Percentiles rank a stretch among this genome's conserved stretches.
Evolutionary conservation across 2,888 invertebrate species (phyloP).

Genomic region (Crepidodera aurea): DNA sequence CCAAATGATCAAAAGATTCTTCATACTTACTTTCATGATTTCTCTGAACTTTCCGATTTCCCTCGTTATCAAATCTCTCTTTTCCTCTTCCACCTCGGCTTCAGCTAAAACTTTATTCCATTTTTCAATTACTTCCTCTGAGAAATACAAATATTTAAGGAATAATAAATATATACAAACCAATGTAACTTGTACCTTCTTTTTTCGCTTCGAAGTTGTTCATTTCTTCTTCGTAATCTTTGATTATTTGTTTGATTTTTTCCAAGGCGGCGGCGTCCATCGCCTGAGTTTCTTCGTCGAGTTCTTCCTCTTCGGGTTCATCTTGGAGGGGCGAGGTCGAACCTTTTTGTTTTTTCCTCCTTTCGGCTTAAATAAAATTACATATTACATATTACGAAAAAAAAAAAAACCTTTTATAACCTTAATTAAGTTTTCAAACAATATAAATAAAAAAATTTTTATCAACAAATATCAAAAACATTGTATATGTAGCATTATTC

Average conservation of each 20-base stretch:
- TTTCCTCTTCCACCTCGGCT: slow-evolving; percentile 94
- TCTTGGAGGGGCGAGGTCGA: slow-evolving; percentile 70
- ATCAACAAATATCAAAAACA: no score
- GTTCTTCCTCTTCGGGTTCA: slow-evolving; percentile 66
- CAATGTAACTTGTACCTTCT: slow-evolving; percentile 62
- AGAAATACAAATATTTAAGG: slow-evolving; percentile 37
- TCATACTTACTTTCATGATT: slow-evolving; percentile 87
- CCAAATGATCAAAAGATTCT: not conserved
- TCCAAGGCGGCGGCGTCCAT: slow-evolving; percentile 79
- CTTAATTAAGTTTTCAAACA: no score
- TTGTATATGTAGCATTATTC: no score
- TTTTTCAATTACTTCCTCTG: slow-evolving; percentile 73
- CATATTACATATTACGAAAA: slow-evolving; percentile 24
- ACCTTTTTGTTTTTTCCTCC: slow-evolving; percentile 67
- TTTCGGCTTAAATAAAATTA: slow-evolving; percentile 65
- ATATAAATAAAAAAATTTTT: no score
- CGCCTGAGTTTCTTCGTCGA: slow-evolving; percentile 79
- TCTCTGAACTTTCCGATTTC: slow-evolving; percentile 98
- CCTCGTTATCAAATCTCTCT: slow-evolving; percentile 92
- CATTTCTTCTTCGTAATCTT: slow-evolving; percentile 83
- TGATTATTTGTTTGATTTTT: slow-evolving; percentile 80
- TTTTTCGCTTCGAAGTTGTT: slow-evolving; percentile 72
- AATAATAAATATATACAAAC: slow-evolving; percentile 3
- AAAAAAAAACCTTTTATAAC: slow-evolving; percentile 21
- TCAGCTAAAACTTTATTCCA: slow-evolving; percentile 78